These are phyloP conservation scores for Alethe diademata DNA, from an alignment of 2,113 vertebrate genomes.

Conservation along the genomic window DNA sequence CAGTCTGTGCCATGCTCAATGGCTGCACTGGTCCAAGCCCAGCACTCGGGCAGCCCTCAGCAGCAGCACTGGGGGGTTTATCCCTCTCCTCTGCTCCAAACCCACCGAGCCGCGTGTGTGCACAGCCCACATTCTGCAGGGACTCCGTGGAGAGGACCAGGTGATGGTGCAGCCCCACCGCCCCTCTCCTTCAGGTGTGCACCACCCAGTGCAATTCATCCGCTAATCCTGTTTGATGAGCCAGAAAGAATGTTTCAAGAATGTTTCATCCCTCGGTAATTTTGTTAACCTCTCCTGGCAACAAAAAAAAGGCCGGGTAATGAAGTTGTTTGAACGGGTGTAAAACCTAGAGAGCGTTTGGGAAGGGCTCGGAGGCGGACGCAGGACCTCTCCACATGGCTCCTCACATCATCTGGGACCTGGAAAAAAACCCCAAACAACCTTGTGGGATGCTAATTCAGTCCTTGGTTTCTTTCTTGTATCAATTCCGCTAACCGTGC, in stretches of 20 bases:
- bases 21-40: background rate
- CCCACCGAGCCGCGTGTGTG: rapidly evolving
- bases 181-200: background rate
- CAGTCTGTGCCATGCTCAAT: rapidly evolving
- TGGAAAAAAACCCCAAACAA: constrained; percentile 5
- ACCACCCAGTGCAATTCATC: background rate
- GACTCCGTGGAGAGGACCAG: background rate
- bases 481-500: constrained; percentile 70
- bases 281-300: constrained; percentile 32
- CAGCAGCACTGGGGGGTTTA: background rate
- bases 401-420: constrained; percentile 58
- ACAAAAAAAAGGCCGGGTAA: constrained; percentile 25
- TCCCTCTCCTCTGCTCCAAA: background rate
- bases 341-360: constrained; percentile 30
- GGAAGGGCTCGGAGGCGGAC: constrained; percentile 9
- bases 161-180: background rate
- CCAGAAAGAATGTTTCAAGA: constrained; percentile 52
- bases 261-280: constrained; percentile 30
- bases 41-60: background rate
- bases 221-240: constrained; percentile 21
- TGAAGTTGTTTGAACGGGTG: constrained; percentile 41
- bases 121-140: rapidly evolving
- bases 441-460: constrained; percentile 68
- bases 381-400: constrained; percentile 36
- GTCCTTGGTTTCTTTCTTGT: constrained; percentile 72